Evolutionary conservation across 2,888 invertebrate species (phyloP), one percentile per base, ranked within the genome.

Genomic region (Cryptus viduatorius): DNA sequence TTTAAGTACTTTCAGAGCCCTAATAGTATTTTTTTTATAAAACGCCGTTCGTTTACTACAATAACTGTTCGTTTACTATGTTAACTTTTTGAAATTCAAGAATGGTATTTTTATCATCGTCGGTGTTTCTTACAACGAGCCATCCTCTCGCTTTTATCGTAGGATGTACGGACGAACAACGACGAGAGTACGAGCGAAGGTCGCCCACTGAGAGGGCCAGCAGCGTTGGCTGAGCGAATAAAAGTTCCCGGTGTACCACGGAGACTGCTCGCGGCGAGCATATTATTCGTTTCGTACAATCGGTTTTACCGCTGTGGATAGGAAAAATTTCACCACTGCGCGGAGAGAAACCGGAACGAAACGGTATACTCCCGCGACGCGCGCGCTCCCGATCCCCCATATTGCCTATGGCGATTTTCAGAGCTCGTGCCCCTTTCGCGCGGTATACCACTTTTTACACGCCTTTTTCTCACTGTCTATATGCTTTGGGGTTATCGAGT

Each of bases 241-340:
- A 79, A 83, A 83, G 76, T 76, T 37, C 29, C 71, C 64, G 75
- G 75, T 71, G 46, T 75, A 75, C 79, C 69, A 75, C 29, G 16
- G 83, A 76, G 83, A 83, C 71, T 42, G 61, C 79, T 67, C 65
- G 79, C 48, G 65, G 79, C 76, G 65, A 79, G 65, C 64, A 83
- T 79, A 83, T 83, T 79, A 83, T 83, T 83, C 83, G 75, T 83
- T 79, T 79, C 42, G 71, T 79, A 76, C 69, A 79, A 83, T 79
- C 79, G 76, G 76, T 65, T 76, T 71, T 65, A 37, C 37, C 50
- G 53, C 75, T 50, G 69, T 50, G 69, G 59, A 56, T 42, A 42
- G 24, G 19, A 42, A 16, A 61, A 61, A 73, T 29, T n/a, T 59
- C 48, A 59, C 56, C 53, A 31, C 46, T 48, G 56, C 59, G 48